These are phyloP conservation scores for Elysia chlorotica DNA, from an alignment of 1,140 invertebrate genomes.

Conservation along the genomic window DNA sequence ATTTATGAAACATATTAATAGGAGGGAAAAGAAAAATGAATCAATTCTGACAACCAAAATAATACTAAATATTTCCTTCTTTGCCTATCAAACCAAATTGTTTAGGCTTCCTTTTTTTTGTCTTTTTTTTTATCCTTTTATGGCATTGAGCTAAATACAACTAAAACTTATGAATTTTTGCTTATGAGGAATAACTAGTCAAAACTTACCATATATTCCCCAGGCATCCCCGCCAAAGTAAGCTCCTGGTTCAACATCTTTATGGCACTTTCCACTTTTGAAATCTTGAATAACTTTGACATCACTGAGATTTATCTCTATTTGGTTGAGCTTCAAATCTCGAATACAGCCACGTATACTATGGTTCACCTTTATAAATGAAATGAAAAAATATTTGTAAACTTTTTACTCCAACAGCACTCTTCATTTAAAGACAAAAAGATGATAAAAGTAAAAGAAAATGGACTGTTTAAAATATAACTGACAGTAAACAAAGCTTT, in stretches of 20 bases:
- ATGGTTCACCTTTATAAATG: conserved; percentile 67
- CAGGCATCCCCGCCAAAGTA: conserved; percentile 85
- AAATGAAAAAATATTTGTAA: too few relatives aligned
- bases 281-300: conserved; percentile 72
- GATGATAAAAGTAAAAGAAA: too few relatives aligned
- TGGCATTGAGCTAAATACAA: too few relatives aligned
- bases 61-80: neutral
- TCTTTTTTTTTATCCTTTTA: too few relatives aligned
- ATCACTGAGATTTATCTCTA: conserved; percentile 76
- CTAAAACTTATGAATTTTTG: neutral
- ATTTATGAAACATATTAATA: too few relatives aligned
- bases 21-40: too few relatives aligned
- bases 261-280: conserved; percentile 87
- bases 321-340: conserved; percentile 76
- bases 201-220: conserved; percentile 77
- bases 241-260: conserved; percentile 80
- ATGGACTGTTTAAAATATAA: too few relatives aligned
- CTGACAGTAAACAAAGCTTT: too few relatives aligned
- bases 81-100: too few relatives aligned
- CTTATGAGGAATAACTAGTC: neutral
- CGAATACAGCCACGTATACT: conserved; percentile 84
- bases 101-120: neutral
- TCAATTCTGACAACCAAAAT: neutral
- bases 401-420: too few relatives aligned
- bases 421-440: too few relatives aligned